phyloP scores from a whole-genome alignment of 2,888 invertebrate species.

The Acrobasis consociella region DNA sequence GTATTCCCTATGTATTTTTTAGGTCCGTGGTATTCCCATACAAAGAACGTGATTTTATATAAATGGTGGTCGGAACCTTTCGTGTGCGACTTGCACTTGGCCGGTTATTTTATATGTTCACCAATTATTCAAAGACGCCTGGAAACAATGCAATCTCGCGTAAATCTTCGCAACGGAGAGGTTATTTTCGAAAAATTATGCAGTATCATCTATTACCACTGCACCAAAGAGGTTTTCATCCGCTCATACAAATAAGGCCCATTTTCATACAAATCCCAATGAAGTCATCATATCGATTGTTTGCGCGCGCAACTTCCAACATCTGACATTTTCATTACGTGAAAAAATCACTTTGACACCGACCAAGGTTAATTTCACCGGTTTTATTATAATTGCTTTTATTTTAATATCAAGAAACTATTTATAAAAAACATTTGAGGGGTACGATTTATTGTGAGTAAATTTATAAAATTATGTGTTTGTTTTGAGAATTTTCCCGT shows the following conservation, averaged over 20 bases:
- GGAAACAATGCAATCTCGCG: too few species aligned
- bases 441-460: neutral
- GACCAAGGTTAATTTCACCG: neutral
- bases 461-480: neutral
- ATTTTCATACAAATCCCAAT: neutral
- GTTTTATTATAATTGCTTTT: constrained; percentile 19
- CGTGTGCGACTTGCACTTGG: too few species aligned
- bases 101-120: too few species aligned
- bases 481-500: neutral
- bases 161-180: too few species aligned
- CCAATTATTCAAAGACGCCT: too few species aligned
- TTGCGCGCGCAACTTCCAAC: constrained; percentile 11
- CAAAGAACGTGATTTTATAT: too few species aligned
- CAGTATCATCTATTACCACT: neutral
- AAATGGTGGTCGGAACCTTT: too few species aligned
- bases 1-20: too few species aligned
- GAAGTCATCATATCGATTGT: constrained; percentile 16
- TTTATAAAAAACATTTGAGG: neutral
- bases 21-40: too few species aligned
- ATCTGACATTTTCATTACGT: constrained; percentile 13
- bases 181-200: too few species aligned
- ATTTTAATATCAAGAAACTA: neutral
- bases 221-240: constrained; percentile 1
- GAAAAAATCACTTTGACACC: constrained; percentile 17
- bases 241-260: neutral